Evolutionary conservation across 92 coral and sea anemone genomes (phyloP).

Genomic region (Galaxea fascicularis): DNA sequence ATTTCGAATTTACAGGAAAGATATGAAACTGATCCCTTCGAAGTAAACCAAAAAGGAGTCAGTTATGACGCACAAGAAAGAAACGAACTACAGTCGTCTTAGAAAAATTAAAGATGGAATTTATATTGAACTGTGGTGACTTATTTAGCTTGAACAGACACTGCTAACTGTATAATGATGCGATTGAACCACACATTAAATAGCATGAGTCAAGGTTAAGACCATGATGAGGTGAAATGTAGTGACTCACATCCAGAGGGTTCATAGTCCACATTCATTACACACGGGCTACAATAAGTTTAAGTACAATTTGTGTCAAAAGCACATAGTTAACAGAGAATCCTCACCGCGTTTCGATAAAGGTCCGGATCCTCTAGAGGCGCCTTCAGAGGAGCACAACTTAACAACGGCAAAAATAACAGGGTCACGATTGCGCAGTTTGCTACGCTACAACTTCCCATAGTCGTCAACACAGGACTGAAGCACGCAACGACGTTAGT

Average conservation of each 20-base stretch:
- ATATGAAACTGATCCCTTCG: too few species aligned
- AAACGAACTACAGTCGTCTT: too few species aligned
- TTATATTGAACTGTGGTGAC: too few species aligned
- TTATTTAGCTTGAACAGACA: too few species aligned
- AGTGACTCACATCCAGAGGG: not conserved
- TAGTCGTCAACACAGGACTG: conserved; percentile 1
- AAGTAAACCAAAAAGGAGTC: too few species aligned
- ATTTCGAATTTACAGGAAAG: too few species aligned
- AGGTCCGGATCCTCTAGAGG: conserved; percentile 27
- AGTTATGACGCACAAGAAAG: too few species aligned
- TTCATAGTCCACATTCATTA: not conserved
- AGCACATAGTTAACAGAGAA: too few species aligned
- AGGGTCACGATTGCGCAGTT: not conserved
- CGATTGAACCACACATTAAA: too few species aligned
- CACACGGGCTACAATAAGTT: not conserved
- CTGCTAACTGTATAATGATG: too few species aligned
- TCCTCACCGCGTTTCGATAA: conserved; percentile 47
- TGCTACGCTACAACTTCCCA: not conserved
- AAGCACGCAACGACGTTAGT: not conserved
- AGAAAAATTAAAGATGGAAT: too few species aligned
- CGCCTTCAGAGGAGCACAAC: conserved; percentile 26
- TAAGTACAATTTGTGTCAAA: not conserved
- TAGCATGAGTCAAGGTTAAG: too few species aligned
- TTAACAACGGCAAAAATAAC: conserved; percentile 21
- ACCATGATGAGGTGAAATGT: not conserved